Conservation (phyloP, 2,797 vertebrate species). For the Acrocephalus scirpaceus region DNA sequence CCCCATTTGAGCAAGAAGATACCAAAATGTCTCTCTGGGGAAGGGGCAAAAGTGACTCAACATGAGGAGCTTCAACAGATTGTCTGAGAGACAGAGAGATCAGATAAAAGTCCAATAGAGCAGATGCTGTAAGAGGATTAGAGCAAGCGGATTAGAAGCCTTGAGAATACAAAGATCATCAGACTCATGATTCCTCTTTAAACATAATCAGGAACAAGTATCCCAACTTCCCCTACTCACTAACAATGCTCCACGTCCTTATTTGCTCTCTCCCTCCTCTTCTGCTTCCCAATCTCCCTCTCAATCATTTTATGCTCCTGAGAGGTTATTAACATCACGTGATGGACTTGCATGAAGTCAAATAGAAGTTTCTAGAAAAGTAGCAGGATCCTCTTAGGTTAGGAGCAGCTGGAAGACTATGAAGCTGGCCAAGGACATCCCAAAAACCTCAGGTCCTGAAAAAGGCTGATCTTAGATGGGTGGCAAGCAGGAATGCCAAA, state of each 20-base stretch:
- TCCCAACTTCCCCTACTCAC: background rate
- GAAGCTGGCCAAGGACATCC: background rate
- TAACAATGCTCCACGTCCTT: background rate
- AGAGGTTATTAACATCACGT: background rate
- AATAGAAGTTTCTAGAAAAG: background rate
- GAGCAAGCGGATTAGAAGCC: slow-evolving; percentile 66
- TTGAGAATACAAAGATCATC: slow-evolving; percentile 58
- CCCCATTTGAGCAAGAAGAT: background rate
- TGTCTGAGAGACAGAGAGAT: slow-evolving; percentile 62
- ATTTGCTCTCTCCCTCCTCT: slow-evolving; percentile 2
- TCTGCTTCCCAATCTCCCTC: background rate
- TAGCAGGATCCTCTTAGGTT: background rate
- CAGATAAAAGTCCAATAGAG: slow-evolving; percentile 68
- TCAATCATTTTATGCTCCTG: background rate
- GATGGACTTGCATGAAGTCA: background rate
- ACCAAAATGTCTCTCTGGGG: background rate
- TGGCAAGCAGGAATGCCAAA: background rate
- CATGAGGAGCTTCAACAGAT: slow-evolving; percentile 23
- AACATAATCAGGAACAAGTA: slow-evolving; percentile 59
- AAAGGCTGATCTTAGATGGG: background rate
- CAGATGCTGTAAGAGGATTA: slow-evolving; percentile 76
- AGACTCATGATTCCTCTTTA: slow-evolving; percentile 60
- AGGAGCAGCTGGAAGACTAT: background rate
- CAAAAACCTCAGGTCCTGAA: background rate
- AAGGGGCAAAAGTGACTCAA: slow-evolving; percentile 30